Percentiles rank a stretch among this genome's conserved stretches.
phyloP scores from a whole-genome alignment of 1,140 invertebrate species.

The Pachyrhynchus sulphureomaculatus region DNA sequence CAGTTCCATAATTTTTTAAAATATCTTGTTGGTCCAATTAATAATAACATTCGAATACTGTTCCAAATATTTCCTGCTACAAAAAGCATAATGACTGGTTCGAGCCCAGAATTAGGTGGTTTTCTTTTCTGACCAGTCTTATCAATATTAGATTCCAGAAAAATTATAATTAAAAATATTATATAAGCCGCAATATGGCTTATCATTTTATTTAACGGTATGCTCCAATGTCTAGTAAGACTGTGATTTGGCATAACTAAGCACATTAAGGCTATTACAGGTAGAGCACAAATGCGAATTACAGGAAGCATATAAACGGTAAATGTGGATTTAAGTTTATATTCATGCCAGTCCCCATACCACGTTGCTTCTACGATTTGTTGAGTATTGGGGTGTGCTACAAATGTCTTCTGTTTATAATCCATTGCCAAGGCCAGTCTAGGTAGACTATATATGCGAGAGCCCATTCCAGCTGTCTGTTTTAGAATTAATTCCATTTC shows the following conservation, averaged over 20 bases:
- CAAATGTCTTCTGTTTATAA: constrained; percentile 72
- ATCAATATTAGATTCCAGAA: constrained; percentile 59
- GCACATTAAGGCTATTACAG: constrained; percentile 53
- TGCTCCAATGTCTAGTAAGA: constrained; percentile 51
- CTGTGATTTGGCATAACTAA: constrained; percentile 51
- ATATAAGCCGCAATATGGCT: constrained; percentile 62
- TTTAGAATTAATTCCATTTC: constrained; percentile 69
- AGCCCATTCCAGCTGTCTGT: constrained; percentile 51
- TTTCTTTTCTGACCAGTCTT: constrained; percentile 56
- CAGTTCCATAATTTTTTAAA: constrained; percentile 58
- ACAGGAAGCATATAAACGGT: constrained; percentile 48
- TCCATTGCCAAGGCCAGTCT: constrained; percentile 70
- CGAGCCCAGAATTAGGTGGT: constrained; percentile 56
- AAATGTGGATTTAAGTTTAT: constrained; percentile 52
- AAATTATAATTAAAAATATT: constrained; percentile 62
- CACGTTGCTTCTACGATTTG: constrained; percentile 55
- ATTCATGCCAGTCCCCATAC: constrained; percentile 59
- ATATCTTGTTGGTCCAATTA: constrained; percentile 55
- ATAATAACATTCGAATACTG: constrained; percentile 54
- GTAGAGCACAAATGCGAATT: constrained; percentile 52
- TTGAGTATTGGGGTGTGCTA: constrained; percentile 74
- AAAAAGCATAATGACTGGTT: constrained; percentile 53
- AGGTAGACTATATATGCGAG: constrained; percentile 54
- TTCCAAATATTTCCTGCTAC: constrained; percentile 54
- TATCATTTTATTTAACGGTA: constrained; percentile 61